phyloP scores from a whole-genome alignment of 2,888 invertebrate species.

The Microchrysa polita region DNA sequence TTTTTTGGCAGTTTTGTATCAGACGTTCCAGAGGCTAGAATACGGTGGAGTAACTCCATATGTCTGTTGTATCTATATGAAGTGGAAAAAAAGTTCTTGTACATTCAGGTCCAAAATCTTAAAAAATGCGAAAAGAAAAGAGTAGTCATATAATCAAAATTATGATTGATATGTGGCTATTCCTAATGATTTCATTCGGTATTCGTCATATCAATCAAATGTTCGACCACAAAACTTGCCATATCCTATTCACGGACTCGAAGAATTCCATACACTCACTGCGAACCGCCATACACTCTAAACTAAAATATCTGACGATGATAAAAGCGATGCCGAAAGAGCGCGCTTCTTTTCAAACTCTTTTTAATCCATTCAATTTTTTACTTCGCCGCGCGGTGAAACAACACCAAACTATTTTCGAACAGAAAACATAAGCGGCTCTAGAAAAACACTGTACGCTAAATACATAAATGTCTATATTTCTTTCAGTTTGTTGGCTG shows the following conservation, averaged over 20 bases:
- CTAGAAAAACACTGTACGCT: neutral
- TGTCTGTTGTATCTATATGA: constrained; percentile 19
- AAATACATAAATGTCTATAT: neutral
- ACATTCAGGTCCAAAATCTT: neutral
- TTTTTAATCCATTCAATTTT: constrained; percentile 34
- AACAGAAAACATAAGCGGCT: constrained; percentile 1
- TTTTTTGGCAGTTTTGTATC: neutral
- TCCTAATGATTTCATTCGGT: constrained; percentile 45
- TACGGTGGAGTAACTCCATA: constrained; percentile 10
- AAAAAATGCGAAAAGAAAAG: neutral
- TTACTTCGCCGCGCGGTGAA: no score
- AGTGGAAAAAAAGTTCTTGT: neutral
- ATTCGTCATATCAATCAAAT: constrained; percentile 45
- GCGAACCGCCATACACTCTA: constrained; percentile 6
- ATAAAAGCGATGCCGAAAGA: constrained; percentile 40
- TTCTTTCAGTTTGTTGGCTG: neutral
- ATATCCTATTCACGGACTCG: constrained; percentile 34
- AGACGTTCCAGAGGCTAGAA: neutral
- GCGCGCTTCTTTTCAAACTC: constrained; percentile 36
- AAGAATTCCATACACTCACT: neutral
- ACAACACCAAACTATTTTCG: neutral
- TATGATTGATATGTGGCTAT: constrained; percentile 42
- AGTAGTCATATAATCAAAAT: constrained; percentile 44
- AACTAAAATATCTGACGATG: neutral
- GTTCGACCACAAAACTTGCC: constrained; percentile 41